phyloP scores from a whole-genome alignment of 2,888 invertebrate genomes.

The Craniophora ligustri region DNA sequence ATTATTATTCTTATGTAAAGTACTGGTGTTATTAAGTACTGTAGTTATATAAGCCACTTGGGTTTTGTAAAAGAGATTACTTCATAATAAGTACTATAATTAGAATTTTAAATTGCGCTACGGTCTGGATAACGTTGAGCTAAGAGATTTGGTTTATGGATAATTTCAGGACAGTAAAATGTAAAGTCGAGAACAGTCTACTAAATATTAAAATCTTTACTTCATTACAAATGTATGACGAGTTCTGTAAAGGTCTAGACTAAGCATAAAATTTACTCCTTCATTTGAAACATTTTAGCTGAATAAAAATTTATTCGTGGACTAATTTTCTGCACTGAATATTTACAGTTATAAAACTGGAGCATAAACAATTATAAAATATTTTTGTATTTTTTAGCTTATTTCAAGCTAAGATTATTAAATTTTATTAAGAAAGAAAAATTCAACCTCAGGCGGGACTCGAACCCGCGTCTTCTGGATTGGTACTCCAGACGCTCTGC shows the following conservation, averaged over 20 bases:
- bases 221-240: constrained; percentile 21
- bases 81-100: constrained; percentile 29
- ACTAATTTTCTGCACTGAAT: background rate
- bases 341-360: too few species aligned
- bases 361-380: too few species aligned
- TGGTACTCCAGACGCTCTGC: too few species aligned
- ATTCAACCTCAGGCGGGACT: too few species aligned
- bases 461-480: too few species aligned
- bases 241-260: constrained; percentile 1
- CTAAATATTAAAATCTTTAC: constrained; percentile 12
- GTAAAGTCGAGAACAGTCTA: constrained; percentile 15
- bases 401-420: too few species aligned
- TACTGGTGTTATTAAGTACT: constrained; percentile 34
- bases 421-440: too few species aligned
- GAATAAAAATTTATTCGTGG: background rate
- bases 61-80: constrained; percentile 22
- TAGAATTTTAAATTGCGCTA: constrained; percentile 43
- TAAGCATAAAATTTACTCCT: constrained; percentile 1
- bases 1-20: constrained; percentile 46
- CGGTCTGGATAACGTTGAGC: constrained; percentile 26
- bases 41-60: constrained; percentile 18
- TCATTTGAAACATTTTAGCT: background rate
- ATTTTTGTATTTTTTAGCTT: too few species aligned
- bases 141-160: constrained; percentile 18
- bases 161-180: constrained; percentile 5